phyloP scores from a whole-genome alignment of 2,888 invertebrate species.

The Petrophora chlorosata region DNA sequence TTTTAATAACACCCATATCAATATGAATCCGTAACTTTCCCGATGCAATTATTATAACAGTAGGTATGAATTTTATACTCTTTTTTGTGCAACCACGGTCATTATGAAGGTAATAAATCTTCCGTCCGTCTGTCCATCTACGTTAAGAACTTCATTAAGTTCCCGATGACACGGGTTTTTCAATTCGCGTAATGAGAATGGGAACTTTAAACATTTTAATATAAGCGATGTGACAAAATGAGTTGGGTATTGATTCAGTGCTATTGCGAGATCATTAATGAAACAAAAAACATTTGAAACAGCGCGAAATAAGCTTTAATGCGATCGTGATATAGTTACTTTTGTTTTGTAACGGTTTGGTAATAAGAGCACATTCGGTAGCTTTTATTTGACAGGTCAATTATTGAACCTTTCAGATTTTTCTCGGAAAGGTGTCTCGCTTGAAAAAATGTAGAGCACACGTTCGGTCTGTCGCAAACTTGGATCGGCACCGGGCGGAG shows the following conservation, averaged over 20 bases:
- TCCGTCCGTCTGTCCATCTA: slow-evolving; percentile 57
- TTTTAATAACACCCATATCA: slow-evolving; percentile 33
- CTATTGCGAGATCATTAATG: slow-evolving; percentile 28
- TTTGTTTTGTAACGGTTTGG: not conserved
- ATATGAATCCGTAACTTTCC: slow-evolving; percentile 31
- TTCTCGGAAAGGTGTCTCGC: slow-evolving; percentile 24
- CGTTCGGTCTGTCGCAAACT: not conserved
- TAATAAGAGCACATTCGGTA: slow-evolving; percentile 21
- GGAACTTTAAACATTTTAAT: slow-evolving; percentile 61
- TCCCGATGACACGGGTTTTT: slow-evolving; percentile 63
- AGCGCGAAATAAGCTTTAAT: slow-evolving; percentile 1
- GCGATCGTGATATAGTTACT: not conserved
- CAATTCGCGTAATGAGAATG: slow-evolving; percentile 62
- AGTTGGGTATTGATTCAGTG: slow-evolving; percentile 56
- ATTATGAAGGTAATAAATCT: slow-evolving; percentile 77
- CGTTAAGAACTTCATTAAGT: slow-evolving; percentile 78
- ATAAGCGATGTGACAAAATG: slow-evolving; percentile 62
- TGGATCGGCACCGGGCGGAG: too few relatives aligned
- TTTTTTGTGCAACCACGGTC: slow-evolving; percentile 62
- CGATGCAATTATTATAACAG: slow-evolving; percentile 18
- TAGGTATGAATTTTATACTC: slow-evolving; percentile 41
- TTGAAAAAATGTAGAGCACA: slow-evolving; percentile 2
- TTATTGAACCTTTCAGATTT: slow-evolving; percentile 40
- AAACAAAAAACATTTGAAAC: slow-evolving; percentile 24
- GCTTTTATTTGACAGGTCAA: slow-evolving; percentile 44